Evolutionary conservation across 2,797 vertebrate species (phyloP).

Genomic region (Myripristis murdjan): DNA sequence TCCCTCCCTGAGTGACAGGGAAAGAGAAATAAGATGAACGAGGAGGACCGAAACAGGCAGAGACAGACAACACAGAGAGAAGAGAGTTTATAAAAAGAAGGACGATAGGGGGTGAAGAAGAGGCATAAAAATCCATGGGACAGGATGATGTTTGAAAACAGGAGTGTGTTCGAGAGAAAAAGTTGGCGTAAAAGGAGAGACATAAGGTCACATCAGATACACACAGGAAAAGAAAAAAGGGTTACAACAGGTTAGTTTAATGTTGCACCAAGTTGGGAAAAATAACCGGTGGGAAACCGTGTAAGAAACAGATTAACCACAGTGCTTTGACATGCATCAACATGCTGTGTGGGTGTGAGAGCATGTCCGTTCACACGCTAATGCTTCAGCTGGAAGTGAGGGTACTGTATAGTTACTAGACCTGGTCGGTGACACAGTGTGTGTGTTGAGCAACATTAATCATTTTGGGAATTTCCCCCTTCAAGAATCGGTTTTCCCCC

Average conservation of each 20-base stretch:
- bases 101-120: constrained; percentile 11
- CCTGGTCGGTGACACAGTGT: neutral
- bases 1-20: constrained; percentile 83
- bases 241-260: constrained; percentile 59
- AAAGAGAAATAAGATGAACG: constrained; percentile 18
- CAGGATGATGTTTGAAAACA: constrained; percentile 71
- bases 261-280: constrained; percentile 45
- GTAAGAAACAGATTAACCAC: constrained; percentile 59
- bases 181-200: neutral
- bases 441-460: constrained; percentile 11
- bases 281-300: constrained; percentile 75
- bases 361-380: constrained; percentile 50
- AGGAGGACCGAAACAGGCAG: constrained; percentile 68
- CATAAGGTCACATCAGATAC: constrained; percentile 4
- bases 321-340: constrained; percentile 57
- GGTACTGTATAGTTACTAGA: neutral
- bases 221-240: constrained; percentile 32
- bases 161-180: constrained; percentile 18
- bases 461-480: neutral
- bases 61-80: constrained; percentile 75
- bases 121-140: constrained; percentile 78
- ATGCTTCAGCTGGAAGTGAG: constrained; percentile 16
- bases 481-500: too few species aligned
- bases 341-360: constrained; percentile 74
- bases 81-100: constrained; percentile 46